phyloP scores from a whole-genome alignment of 2,888 invertebrate species.

The Chamaedrilus cognettii region DNA sequence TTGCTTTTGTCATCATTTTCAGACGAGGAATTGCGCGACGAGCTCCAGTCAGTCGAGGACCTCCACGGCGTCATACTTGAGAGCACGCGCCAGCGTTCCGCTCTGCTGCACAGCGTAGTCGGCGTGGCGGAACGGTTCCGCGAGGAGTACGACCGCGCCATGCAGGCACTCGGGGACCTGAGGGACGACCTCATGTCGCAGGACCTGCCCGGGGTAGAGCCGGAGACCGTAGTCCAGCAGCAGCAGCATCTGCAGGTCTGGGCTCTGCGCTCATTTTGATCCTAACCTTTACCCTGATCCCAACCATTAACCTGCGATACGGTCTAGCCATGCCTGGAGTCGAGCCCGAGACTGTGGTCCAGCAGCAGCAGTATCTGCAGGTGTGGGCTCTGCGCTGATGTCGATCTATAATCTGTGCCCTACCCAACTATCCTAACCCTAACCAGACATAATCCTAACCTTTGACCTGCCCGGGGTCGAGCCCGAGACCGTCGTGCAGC shows the following conservation, averaged over 20 bases:
- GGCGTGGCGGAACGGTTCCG: conserved; percentile 52
- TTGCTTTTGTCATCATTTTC: too few relatives aligned
- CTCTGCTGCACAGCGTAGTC: conserved; percentile 47
- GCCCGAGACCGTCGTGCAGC: conserved; percentile 53
- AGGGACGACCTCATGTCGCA: conserved; percentile 56
- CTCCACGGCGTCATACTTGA: conserved; percentile 42
- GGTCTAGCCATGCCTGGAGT: conserved; percentile 57
- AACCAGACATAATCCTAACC: too few relatives aligned
- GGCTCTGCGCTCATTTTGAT: too few relatives aligned
- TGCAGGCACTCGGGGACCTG: conserved; percentile 52
- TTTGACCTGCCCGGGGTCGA: conserved; percentile 57
- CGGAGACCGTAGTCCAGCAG: conserved; percentile 54
- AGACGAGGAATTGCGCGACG: conserved; percentile 6
- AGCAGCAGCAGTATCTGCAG: conserved; percentile 56
- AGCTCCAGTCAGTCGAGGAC: conserved; percentile 51
- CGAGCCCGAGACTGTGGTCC: conserved; percentile 52
- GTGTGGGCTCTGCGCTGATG: too few relatives aligned
- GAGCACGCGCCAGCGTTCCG: conserved; percentile 41
- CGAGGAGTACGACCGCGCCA: conserved; percentile 51
- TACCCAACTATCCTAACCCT: too few relatives aligned
- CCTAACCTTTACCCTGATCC: too few relatives aligned
- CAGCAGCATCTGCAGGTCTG: conserved; percentile 56
- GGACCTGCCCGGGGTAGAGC: conserved; percentile 56
- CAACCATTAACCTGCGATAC: too few relatives aligned
- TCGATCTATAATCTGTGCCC: too few relatives aligned